These are phyloP conservation scores for Anableps anableps DNA, from an alignment of 2,797 vertebrate species.

Conservation along the genomic window DNA sequence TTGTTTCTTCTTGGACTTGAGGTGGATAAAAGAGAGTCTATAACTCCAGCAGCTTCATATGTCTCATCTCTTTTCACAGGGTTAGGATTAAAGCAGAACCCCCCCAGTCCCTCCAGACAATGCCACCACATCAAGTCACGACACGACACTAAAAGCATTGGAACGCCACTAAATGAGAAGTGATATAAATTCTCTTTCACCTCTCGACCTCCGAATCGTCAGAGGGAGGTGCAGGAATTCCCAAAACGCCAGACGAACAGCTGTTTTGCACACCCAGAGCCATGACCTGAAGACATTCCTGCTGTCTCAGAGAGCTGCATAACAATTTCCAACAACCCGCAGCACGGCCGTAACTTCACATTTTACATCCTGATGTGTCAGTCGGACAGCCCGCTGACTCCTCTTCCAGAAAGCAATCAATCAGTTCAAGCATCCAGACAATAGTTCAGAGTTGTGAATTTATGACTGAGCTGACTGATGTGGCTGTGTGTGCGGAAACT, in stretches of 20 bases:
- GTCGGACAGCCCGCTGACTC: conserved; percentile 25
- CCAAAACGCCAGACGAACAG: conserved; percentile 63
- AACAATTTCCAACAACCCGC: conserved; percentile 61
- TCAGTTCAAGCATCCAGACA: conserved; percentile 56
- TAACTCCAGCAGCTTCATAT: conserved; percentile 25
- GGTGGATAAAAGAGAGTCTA: conserved; percentile 39
- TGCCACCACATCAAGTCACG: conserved; percentile 55
- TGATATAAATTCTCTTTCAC: conserved; percentile 26
- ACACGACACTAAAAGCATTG: conserved; percentile 20
- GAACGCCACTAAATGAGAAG: conserved; percentile 15
- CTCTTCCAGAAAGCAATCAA: conserved; percentile 43
- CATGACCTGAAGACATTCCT: conserved; percentile 55
- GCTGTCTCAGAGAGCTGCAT: conserved; percentile 48
- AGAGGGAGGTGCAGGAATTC: conserved; percentile 52
- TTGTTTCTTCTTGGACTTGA: conserved; percentile 41
- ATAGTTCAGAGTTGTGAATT: conserved; percentile 44
- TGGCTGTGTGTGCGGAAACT: conserved; percentile 26
- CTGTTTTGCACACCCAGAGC: conserved; percentile 60
- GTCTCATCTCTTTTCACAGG: conserved; percentile 52
- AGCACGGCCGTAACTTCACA: conserved; percentile 36
- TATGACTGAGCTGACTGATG: conserved; percentile 41
- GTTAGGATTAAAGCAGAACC: conserved; percentile 53
- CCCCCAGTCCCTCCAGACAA: conserved; percentile 6
- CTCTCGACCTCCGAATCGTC: conserved; percentile 37
- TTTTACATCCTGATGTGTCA: conserved; percentile 36